A percentile compares a stretch with the other conserved stretches of the same genome.
Evolutionary conservation across 2,888 invertebrate species (phyloP).

Genomic region (Alcis repandata): DNA sequence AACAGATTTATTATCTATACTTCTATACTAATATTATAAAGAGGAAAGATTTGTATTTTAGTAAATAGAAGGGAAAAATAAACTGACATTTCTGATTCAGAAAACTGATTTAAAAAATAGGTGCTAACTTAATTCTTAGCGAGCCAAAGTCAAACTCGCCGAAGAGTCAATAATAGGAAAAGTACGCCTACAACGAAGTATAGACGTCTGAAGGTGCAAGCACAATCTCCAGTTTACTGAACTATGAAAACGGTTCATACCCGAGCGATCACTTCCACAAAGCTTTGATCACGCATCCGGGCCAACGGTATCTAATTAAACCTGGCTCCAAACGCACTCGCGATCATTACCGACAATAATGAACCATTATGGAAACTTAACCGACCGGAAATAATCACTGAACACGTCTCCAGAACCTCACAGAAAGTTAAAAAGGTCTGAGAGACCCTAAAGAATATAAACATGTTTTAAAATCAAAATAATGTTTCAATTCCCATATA

Average conservation of each 20-base stretch:
- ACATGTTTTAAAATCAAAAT: conserved; percentile 33
- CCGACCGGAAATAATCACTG: conserved; percentile 46
- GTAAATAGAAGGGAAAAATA: too few species aligned
- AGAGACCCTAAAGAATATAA: conserved; percentile 22
- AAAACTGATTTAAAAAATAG: too few species aligned
- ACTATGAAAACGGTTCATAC: conserved; percentile 31
- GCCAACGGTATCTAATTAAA: conserved; percentile 46
- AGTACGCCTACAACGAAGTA: not conserved
- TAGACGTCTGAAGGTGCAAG: not conserved
- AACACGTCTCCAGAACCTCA: conserved; percentile 25
- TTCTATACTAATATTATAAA: too few species aligned
- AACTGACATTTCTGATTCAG: too few species aligned
- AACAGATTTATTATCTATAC: too few species aligned
- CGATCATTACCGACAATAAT: conserved; percentile 45
- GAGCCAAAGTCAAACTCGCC: too few species aligned
- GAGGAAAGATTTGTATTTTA: too few species aligned
- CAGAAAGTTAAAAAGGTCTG: not conserved
- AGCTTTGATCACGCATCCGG: conserved; percentile 44
- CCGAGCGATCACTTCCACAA: conserved; percentile 43
- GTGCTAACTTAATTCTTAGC: too few species aligned
- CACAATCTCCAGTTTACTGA: conserved; percentile 16
- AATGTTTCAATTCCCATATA: conserved; percentile 59
- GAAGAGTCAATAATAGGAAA: not conserved
- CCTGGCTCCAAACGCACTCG: conserved; percentile 39
- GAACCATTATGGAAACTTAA: conserved; percentile 38